Base-by-base conservation (phyloP, 2,113 vertebrate genomes). In the Isurus oxyrinchus region DNA sequence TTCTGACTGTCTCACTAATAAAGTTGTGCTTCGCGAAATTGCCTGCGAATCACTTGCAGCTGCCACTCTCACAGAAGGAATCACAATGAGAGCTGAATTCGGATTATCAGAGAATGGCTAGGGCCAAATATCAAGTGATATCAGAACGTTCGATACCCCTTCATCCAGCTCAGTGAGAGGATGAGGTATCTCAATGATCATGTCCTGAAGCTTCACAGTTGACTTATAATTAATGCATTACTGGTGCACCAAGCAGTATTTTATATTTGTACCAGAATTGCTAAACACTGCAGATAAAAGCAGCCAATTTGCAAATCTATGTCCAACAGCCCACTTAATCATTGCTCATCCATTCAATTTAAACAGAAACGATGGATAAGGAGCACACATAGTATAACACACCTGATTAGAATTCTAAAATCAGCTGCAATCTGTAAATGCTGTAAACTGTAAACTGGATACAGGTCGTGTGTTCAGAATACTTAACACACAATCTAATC, bases 271-370 rank as follows among this genome's bases (percentile, higher is more conserved):
- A 95, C 49, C 63, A 69, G 63, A 31, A 27, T 49, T 49, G 13
- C 94, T 44, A 67, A 19, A 95, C n/a, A 27, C 40, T 69, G 8
- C 94, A 95, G 63, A 49, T 67, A 67, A 67, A 95, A 11, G 66
- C 35, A 67, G n/a, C 63, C 59, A 19, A 40, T 67, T 94, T 94
- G 61, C 8, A 44, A 94, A 95, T 95, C 61, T 69, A 66, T 49
- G 66, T 35, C 25, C 19, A 63, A 49, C 94, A 95, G 63, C 2
- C 40, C n/a, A 27, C 94, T 67, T 35, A 91, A 95, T 49, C 61
- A 49, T 95, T 44, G n/a, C 40, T 49, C 57, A 91, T n/a, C 88
- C 55, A 59, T 93, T 93, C 31, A 59, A 61, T 93, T 93, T 93
- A 53, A 69, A 69, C n/a, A 95, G 53, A 91, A 57, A 49, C 11